These are phyloP conservation scores for Gymnarchus niloticus DNA, from an alignment of 2,113 vertebrate genomes.

Conservation along the genomic window DNA sequence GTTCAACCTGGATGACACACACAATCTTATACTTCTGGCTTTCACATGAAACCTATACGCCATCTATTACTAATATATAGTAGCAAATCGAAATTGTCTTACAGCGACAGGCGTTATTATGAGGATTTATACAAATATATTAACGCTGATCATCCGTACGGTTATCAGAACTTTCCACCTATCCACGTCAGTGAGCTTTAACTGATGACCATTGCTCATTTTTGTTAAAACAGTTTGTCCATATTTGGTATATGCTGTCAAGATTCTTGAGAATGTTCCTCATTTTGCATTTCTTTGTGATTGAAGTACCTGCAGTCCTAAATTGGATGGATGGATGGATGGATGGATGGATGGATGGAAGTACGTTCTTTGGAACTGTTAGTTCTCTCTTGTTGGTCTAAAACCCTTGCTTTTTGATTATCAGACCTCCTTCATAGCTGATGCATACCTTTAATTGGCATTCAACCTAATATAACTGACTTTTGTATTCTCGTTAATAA, in stretches of 20 bases:
- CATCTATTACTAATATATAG: background rate
- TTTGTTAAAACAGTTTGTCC: background rate
- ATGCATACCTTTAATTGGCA: background rate
- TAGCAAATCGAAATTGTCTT: background rate
- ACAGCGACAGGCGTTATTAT: background rate
- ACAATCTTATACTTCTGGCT: background rate
- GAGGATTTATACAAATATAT: background rate
- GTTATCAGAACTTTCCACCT: background rate
- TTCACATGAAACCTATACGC: background rate
- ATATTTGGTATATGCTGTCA: background rate
- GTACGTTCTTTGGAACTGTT: too few species aligned
- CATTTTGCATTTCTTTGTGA: background rate
- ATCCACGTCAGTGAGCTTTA: background rate
- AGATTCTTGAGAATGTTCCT: background rate
- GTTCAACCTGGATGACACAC: background rate
- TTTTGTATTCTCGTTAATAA: background rate
- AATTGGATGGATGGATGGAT: too few species aligned
- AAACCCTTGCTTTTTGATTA: too few species aligned
- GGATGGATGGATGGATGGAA: too few species aligned
- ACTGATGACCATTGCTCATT: background rate
- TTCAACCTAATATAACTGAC: background rate
- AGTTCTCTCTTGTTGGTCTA: too few species aligned
- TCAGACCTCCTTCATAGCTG: background rate
- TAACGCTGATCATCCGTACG: background rate
- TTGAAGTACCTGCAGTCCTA: too few species aligned